phyloP scores from a whole-genome alignment of 2,888 invertebrate genomes.

The Parnassius mnemosyne region DNA sequence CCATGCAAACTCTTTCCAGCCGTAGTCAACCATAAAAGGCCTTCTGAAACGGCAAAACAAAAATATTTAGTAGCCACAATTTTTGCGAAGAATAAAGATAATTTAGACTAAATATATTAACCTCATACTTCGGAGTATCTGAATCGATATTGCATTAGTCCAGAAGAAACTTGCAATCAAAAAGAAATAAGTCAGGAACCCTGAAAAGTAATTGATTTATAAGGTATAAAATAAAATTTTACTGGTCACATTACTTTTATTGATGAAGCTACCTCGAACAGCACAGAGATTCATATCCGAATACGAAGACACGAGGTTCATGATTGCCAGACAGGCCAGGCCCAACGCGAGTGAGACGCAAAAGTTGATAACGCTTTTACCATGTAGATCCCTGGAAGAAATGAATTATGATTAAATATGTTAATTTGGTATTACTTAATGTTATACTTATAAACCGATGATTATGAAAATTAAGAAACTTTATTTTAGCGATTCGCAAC shows the following conservation, averaged over 20 bases:
- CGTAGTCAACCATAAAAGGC: conserved; percentile 56
- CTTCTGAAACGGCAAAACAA: conserved; percentile 43
- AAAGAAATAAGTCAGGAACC: conserved; percentile 78
- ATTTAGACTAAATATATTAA: background rate
- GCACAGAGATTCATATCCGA: conserved; percentile 57
- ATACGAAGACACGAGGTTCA: conserved; percentile 51
- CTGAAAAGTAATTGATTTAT: conserved; percentile 51
- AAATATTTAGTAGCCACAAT: background rate
- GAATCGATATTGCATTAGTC: conserved; percentile 84
- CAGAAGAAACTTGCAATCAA: conserved; percentile 84
- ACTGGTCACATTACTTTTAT: background rate
- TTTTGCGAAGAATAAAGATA: background rate
- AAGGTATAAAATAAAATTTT: conserved; percentile 3
- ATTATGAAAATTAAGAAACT: no score
- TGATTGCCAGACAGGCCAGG: conserved; percentile 47
- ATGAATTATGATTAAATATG: background rate
- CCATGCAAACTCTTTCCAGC: conserved; percentile 79
- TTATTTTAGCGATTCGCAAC: no score
- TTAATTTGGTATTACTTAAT: no score
- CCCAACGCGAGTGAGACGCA: conserved; percentile 55
- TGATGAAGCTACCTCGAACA: conserved; percentile 47
- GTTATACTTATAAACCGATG: no score
- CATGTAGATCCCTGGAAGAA: conserved; percentile 63
- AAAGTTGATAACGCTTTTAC: conserved; percentile 64
- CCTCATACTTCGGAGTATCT: conserved; percentile 83